phyloP scores from a whole-genome alignment of 2,888 invertebrate genomes.

The Phengaris arion region DNA sequence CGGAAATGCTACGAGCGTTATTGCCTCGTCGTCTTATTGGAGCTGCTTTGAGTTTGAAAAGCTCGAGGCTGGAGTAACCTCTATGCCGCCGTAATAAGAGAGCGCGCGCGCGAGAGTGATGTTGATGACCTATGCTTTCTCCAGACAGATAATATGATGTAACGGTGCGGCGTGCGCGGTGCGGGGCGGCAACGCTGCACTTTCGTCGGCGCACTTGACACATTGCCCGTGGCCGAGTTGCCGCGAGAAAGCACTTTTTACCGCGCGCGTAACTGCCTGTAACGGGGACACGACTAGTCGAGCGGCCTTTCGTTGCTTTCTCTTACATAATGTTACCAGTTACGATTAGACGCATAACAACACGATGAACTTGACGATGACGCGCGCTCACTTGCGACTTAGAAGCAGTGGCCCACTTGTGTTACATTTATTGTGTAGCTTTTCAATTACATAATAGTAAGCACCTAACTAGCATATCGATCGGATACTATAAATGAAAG shows the following conservation, averaged over 20 bases:
- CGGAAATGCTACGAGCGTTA: conserved; percentile 40
- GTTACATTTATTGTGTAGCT: neutral
- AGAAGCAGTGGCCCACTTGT: neutral
- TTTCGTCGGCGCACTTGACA: conserved; percentile 79
- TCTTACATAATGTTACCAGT: conserved; percentile 70
- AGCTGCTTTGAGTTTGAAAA: conserved; percentile 1
- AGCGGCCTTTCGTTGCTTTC: conserved; percentile 75
- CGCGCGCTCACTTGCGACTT: conserved; percentile 37
- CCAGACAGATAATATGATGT: conserved; percentile 70
- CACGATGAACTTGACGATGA: conserved; percentile 67
- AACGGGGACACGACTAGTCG: conserved; percentile 68
- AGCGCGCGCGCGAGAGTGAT: conserved; percentile 45
- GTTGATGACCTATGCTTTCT: conserved; percentile 73
- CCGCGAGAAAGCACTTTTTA: conserved; percentile 77
- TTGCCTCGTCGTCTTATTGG: conserved; percentile 18
- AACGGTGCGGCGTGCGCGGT: conserved; percentile 54
- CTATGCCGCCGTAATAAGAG: conserved; percentile 25
- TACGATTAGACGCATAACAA: conserved; percentile 69
- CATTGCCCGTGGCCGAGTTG: conserved; percentile 78
- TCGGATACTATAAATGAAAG: conserved; percentile 20
- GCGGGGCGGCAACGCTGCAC: conserved; percentile 65
- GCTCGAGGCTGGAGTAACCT: neutral
- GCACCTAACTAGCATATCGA: conserved; percentile 29
- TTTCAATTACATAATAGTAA: conserved; percentile 14
- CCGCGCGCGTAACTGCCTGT: conserved; percentile 68